Evolutionary conservation across 2,797 vertebrate genomes (phyloP), one percentile per base, ranked within the genome.

Genomic region (Lagorchestes hirsutus): DNA sequence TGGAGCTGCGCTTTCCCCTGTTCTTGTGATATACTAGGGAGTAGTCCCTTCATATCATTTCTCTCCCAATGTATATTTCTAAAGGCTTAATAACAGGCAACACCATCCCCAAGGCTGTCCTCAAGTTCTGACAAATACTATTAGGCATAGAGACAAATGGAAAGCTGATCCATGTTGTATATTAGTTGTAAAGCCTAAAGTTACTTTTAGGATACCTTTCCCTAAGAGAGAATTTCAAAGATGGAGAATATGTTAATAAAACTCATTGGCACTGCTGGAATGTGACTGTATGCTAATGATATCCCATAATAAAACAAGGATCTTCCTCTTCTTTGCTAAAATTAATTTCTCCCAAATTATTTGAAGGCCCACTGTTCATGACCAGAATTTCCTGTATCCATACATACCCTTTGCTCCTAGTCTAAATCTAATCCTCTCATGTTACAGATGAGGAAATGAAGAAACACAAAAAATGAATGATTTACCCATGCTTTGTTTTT

Each of bases 141-240:
- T 97, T 95, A 96, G 96, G 95, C 95, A 67, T 0, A 1, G 34
- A 3, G 29, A 94, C 95, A 96, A 95, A 94, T 92, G 97, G 96
- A 97, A 55, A 34, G 93, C 59, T 52, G 1, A 95, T 97, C 95
- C 96, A 95, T 93, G 96, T 92, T 62, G 90, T 94, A 46, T 96
- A 91, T 97, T 95, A 94, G 94, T 96, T 97, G 54, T 58, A 95
- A 97, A 93, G 94, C 95, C 90, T n/a, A 58, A 97, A 90, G 90
- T 97, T 95, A 55, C 91, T 94, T 94, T 97, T 74, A 96, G 93
- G 54, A 90, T 95, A 93, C 91, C 74, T 96, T 96, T 87, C 93
- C 96, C 93, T 67, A 95, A 95, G 92, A 97, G 59, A 97, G 94
- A 97, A 87, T 95, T 91, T 91, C 91, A 91, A 96, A 58, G 92